Evolutionary conservation across 2,113 vertebrate genomes (phyloP), one percentile per base, ranked within the genome.

Genomic region (Bujurquina vittata): DNA sequence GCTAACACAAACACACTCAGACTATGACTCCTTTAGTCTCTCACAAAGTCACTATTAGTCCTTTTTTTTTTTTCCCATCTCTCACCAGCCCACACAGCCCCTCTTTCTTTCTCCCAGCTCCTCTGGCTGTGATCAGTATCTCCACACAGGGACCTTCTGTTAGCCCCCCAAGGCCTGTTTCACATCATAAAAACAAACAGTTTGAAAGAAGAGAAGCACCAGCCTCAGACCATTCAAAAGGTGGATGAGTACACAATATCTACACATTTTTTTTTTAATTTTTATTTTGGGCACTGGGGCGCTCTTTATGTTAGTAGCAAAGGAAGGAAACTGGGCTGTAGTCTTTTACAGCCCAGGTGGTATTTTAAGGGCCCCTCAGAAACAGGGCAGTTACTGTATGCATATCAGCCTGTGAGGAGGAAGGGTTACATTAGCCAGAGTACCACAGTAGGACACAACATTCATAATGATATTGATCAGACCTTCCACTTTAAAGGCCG

Each of bases 141-240:
- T 90, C 77, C 85, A 90, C 89, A 83, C 72, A 87, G 87, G 87
- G 90, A 82, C 84, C 86, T 72, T 85, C 84, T 91, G 88, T 87
- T 69, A 67, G 81, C 88, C 93, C 89, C 93, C 81, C 35, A 67
- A 82, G 91, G 87, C 88, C 89, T 80, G 87, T 92, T 90, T 92
- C 81, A 87, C 84, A 89, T 91, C 81, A 86, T 87, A 80, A 87
- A 90, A 93, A 89, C 89, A 93, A 94, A 93, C 88, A 84, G 69
- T 88, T 84, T 60, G 89, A 93, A 87, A 77, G 84, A 81, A 82
- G 75, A 83, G 79, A 85, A 77, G 81, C 17, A 23, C 40, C 15
- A 31, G 74, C 40, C 77, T 77, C 75, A 35, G 73, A 85, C 80
- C 60, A 31, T 80, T 87, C 37, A 78, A 82, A 80, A 74, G 57